Percentiles rank a stretch among this genome's conserved stretches.
These are phyloP conservation scores for Syngnathus typhle DNA, from an alignment of 2,113 vertebrate genomes.

Conservation along the genomic window DNA sequence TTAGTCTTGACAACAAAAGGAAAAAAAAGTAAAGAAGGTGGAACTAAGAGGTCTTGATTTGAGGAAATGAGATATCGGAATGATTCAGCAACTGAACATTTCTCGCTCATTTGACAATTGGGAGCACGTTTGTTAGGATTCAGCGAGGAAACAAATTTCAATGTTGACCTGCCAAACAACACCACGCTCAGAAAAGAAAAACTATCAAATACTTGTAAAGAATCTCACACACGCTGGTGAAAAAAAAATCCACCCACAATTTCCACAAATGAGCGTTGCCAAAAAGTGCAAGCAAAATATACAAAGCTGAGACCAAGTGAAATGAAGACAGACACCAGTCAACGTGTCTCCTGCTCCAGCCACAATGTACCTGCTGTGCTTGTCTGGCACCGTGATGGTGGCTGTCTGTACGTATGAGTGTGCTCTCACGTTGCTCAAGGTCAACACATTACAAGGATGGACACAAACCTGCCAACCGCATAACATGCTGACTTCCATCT, in stretches of 20 bases:
- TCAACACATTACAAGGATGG: constrained; percentile 26
- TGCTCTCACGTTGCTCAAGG: constrained; percentile 32
- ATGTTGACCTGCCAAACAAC: constrained; percentile 14
- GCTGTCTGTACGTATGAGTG: background rate
- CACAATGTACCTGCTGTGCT: constrained; percentile 14
- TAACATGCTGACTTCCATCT: constrained; percentile 38
- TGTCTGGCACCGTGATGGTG: constrained; percentile 5
- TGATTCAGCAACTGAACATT: background rate
- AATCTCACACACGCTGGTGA: background rate
- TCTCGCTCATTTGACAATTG: background rate
- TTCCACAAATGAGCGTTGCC: constrained; percentile 26
- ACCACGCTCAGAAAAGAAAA: constrained; percentile 18
- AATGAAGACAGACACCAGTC: constrained; percentile 27
- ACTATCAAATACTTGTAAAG: background rate
- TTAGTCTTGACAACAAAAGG: no score
- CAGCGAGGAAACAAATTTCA: background rate
- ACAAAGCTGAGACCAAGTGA: constrained; percentile 39
- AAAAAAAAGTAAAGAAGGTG: no score
- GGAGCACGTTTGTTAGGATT: constrained; percentile 8
- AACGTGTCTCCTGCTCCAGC: constrained; percentile 38
- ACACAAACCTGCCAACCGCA: constrained; percentile 15
- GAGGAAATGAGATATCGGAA: background rate
- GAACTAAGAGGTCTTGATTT: background rate
- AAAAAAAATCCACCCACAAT: background rate
- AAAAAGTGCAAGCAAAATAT: constrained; percentile 44